Evolutionary conservation across 2,888 invertebrate genomes (phyloP), one percentile per base, ranked within the genome.

Genomic region (Watsonalla cultraria): DNA sequence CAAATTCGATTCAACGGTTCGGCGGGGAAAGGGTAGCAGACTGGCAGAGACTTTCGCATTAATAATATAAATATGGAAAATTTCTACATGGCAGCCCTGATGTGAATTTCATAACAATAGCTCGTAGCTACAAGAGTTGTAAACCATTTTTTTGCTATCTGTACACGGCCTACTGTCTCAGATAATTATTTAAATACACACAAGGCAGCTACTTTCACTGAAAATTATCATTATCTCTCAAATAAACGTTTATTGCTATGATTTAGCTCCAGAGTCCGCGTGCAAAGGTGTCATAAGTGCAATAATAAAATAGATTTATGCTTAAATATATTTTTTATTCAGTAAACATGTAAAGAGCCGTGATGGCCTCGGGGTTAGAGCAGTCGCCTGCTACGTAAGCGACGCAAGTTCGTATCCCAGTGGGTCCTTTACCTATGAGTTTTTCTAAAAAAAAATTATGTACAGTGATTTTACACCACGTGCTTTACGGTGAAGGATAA

Each of bases 191-290:
- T 76, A 78, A 78, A 79, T 78, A 75, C 72, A 70, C 72, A 66
- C 68, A 70, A 63, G 61, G 71, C 62, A 62, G 68, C 70, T 72
- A 84, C 86, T 86, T 87, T 88, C 87, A 78, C 86, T 82, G 62
- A 52, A 66, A 74, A 83, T 87, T 85, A 80, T 76, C 80, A 82
- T 84, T 78, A 68, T 68, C 58, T 51, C 46, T 64, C 64, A 52
- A 60, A 58, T 54, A 61, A 55, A 56, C 54, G 54, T 57, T 54
- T 45, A 50, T 54, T 57, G 51, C 14, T 45, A 11, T 49, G 37
- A 7, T 48, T 47, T 34, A 34, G 14, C 49, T 42, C 42, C 42
- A 11, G 42, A 7, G 42, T 42, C 42, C 5, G 42, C 2, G 39
- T 7, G 6, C 39, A 39, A 35, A 35, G 9, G 8, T 39, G 39